Evolutionary conservation across 2,888 invertebrate genomes (phyloP).

Genomic region (Hyposoter didymator): DNA sequence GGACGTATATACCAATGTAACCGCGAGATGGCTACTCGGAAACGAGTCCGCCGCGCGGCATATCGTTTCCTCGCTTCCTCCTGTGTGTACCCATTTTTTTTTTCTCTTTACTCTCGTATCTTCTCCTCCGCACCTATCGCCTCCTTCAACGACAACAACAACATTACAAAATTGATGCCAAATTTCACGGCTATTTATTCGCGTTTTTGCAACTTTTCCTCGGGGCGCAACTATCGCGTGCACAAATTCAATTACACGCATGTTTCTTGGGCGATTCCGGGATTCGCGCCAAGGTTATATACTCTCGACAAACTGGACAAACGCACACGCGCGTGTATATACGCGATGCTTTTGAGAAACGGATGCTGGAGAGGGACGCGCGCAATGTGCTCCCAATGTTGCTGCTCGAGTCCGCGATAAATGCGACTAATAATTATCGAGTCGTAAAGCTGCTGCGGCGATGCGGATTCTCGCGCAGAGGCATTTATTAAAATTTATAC

Average conservation of each 20-base stretch:
- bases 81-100: no score
- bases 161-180: neutral
- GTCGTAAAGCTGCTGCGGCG: slow-evolving; percentile 65
- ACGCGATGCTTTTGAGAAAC: no score
- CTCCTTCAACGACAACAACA: neutral
- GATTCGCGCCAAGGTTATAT: no score
- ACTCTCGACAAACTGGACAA: no score
- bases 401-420: slow-evolving; percentile 63
- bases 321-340: no score
- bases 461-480: slow-evolving; percentile 54
- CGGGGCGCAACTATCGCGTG: slow-evolving; percentile 46
- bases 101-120: no score
- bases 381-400: slow-evolving; percentile 58
- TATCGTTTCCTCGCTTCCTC: no score
- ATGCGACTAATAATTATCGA: slow-evolving; percentile 70
- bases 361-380: no score
- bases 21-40: slow-evolving; percentile 67
- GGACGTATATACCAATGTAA: slow-evolving; percentile 71
- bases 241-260: slow-evolving; percentile 52
- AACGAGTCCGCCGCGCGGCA: no score
- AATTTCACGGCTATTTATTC: neutral
- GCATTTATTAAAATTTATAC: slow-evolving; percentile 69
- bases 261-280: slow-evolving; percentile 31
- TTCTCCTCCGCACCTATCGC: neutral
- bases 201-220: no score